phyloP scores from a whole-genome alignment of 1,140 invertebrate species.

The Cheumatopsyche charites region DNA sequence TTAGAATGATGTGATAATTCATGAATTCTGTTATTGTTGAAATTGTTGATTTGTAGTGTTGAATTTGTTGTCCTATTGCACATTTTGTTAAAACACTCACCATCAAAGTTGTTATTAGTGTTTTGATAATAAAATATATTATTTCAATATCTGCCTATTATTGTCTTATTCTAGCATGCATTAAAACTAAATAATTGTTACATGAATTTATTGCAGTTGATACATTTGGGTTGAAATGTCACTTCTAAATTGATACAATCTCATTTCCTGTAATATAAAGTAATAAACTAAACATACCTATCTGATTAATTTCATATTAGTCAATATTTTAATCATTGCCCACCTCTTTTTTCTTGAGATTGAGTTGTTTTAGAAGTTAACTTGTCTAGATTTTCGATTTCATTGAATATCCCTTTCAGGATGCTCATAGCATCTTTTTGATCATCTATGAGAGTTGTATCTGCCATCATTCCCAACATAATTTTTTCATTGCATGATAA shows the following conservation, averaged over 20 bases:
- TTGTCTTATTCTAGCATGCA: neutral
- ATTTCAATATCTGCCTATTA: constrained; percentile 1
- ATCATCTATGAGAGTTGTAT: constrained; percentile 52
- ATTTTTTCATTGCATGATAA: constrained; percentile 55
- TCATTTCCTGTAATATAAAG: neutral
- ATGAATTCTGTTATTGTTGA: constrained; percentile 40
- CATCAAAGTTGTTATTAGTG: constrained; percentile 46
- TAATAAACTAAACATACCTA: no score
- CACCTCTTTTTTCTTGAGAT: constrained; percentile 34
- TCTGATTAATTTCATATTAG: no score
- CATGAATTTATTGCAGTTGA: no score
- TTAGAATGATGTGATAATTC: constrained; percentile 17
- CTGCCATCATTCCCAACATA: constrained; percentile 54
- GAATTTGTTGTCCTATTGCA: constrained; percentile 33
- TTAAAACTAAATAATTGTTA: no score
- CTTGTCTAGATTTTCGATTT: constrained; percentile 53
- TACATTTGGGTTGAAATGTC: no score
- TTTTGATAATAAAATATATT: constrained; percentile 45
- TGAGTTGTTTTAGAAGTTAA: constrained; percentile 33
- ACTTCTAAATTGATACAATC: neutral
- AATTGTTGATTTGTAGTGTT: constrained; percentile 41
- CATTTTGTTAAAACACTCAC: constrained; percentile 47
- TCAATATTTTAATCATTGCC: neutral
- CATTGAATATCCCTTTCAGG: constrained; percentile 53
- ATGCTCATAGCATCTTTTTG: constrained; percentile 52